Conservation (phyloP, 2,113 vertebrate genomes). For the Laticauda colubrina region DNA sequence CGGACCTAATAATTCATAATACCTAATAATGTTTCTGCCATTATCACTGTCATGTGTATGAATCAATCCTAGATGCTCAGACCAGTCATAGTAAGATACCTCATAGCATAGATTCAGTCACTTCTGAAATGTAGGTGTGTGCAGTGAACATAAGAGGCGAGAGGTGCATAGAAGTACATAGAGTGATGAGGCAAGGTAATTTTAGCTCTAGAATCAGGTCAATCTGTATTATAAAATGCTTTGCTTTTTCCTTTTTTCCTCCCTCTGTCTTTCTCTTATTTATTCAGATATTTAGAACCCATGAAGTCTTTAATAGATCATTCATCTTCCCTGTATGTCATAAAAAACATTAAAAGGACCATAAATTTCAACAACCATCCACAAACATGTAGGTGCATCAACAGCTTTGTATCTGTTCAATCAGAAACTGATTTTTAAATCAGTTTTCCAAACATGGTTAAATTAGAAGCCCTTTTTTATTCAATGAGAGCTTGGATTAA, state of each 20-base stretch:
- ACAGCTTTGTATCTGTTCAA: background rate
- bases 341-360: background rate
- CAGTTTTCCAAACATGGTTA: conserved; percentile 15
- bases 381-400: background rate
- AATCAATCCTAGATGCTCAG: background rate
- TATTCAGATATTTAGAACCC: background rate
- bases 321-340: background rate
- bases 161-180: background rate
- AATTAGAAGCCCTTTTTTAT: background rate
- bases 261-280: background rate
- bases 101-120: background rate
- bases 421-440: background rate
- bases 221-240: background rate
- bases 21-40: background rate
- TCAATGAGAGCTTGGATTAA: background rate
- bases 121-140: background rate
- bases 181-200: background rate
- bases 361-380: background rate
- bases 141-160: background rate
- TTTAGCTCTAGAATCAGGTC: background rate
- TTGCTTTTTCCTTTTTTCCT: background rate
- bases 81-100: background rate
- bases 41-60: background rate
- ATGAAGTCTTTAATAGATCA: background rate
- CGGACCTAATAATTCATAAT: background rate